These are phyloP conservation scores for Papilio elwesi DNA, from an alignment of 2,888 invertebrate genomes.

Conservation along the genomic window DNA sequence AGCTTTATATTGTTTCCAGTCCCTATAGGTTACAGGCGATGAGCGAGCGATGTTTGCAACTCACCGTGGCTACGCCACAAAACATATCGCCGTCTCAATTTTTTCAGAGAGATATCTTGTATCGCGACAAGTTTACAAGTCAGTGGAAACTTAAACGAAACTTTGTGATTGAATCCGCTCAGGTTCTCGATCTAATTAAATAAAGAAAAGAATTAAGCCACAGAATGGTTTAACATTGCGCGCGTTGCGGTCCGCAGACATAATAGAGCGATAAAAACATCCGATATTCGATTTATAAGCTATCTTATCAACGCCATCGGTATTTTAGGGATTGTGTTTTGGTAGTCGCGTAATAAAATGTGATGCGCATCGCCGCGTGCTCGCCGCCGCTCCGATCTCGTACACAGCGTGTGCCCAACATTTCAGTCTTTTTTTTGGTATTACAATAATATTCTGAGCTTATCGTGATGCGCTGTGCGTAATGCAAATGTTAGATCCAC, in stretches of 20 bases:
- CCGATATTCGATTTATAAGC: conserved; percentile 9
- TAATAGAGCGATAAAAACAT: conserved; percentile 25
- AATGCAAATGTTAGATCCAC: conserved; percentile 16
- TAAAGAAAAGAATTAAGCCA: background rate
- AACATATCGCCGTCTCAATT: no score
- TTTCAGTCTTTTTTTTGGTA: background rate
- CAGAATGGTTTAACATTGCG: background rate
- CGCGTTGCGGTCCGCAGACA: background rate
- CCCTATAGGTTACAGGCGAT: background rate
- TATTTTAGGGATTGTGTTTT: background rate
- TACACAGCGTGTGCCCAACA: background rate
- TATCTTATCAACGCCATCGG: background rate
- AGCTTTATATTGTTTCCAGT: background rate
- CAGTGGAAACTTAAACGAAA: background rate
- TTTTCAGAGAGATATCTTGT: no score
- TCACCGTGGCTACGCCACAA: no score
- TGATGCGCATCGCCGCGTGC: background rate
- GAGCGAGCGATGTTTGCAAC: no score
- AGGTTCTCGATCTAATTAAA: background rate
- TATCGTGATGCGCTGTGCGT: background rate
- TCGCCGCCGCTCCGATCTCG: background rate
- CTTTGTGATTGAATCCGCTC: background rate
- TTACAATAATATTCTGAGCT: background rate
- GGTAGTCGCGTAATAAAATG: no score
- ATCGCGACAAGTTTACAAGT: no score